A percentile compares a stretch with the other conserved stretches of the same genome.
Conservation (phyloP, 2,888 invertebrate species). For the Vannuccia rotundouncinata region DNA sequence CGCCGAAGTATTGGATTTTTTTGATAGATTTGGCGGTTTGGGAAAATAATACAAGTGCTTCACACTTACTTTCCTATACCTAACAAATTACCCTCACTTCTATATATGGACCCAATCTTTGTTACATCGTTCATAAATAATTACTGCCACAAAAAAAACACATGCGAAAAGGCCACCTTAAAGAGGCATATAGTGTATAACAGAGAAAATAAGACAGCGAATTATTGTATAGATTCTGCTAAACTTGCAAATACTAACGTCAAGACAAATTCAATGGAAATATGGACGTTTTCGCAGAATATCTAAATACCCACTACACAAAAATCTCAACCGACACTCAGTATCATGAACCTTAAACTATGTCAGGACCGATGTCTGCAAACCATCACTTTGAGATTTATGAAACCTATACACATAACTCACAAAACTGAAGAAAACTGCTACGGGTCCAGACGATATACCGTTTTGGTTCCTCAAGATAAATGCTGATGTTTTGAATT, state of each 20-base stretch:
- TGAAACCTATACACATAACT: background rate
- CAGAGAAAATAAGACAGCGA: background rate
- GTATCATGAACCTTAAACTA: background rate
- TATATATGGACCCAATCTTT: slow-evolving; percentile 9
- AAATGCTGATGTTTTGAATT: background rate
- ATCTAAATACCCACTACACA: slow-evolving; percentile 1
- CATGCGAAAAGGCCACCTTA: background rate
- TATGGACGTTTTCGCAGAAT: background rate
- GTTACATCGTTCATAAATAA: slow-evolving; percentile 1
- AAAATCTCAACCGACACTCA: background rate
- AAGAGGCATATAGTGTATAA: background rate
- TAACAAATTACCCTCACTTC: background rate
- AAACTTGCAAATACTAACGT: background rate
- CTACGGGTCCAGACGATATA: slow-evolving; percentile 15
- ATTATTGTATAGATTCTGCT: background rate
- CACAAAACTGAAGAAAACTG: slow-evolving; percentile 6
- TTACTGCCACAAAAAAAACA: background rate
- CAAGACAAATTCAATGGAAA: background rate
- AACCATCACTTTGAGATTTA: slow-evolving; percentile 4
- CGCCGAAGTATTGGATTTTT: background rate
- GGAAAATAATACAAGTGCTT: background rate
- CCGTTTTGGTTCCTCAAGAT: background rate
- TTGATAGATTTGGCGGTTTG: background rate
- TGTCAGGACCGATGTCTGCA: background rate
- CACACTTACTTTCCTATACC: slow-evolving; percentile 1